Evolutionary conservation across 2,113 vertebrate genomes (phyloP), one percentile per base, ranked within the genome.

Genomic region (Mesocricetus auratus): DNA sequence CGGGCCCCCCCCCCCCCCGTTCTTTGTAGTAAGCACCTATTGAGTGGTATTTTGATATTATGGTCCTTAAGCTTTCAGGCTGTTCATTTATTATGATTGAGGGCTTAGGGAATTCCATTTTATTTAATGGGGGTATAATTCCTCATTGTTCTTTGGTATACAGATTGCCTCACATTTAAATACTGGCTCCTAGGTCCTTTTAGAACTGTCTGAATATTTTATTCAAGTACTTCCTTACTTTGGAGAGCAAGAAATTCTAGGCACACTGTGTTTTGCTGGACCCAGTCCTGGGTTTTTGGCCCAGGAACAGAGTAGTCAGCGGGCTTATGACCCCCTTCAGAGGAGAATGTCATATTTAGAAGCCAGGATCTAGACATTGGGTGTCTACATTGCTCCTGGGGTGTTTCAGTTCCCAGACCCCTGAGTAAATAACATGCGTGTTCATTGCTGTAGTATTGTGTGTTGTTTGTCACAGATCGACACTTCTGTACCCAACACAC

Each of bases 261-360:
- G 45, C 68, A 60, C 7, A 13, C 82, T 64, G 22, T 73, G 5
- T 4, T 82, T 73, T 69, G 66, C 62, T n/a, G 53, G 66, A 16
- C 16, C 29, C 4, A 42, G 19, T 21, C 6, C 62, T 93, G 47
- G 31, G 50, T 31, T 88, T 33, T 87, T 42, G 22, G 15, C 36
- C 31, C n/a, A 22, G 13, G 17, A 64, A 24, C n/a, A 90, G 71
- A 75, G 58, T 39, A 29, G 31, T 8, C 82, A 53, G 29, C 47
- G 56, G 22, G 1, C 7, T 69, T 56, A 53, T 95, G 75, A 58
- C 73, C 71, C 69, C 64, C 68, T 60, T 68, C 36, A 88, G 69
- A 83, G 69, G n/a, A 82, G 39, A 86, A 19, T 88, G 56, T 15
- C 62, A n/a, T 39, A 85, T 74, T 91, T 74, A 93, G 91, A 58